Base-by-base conservation (phyloP, 2,888 invertebrate genomes). In the Scaptomyza caliginosa region DNA sequence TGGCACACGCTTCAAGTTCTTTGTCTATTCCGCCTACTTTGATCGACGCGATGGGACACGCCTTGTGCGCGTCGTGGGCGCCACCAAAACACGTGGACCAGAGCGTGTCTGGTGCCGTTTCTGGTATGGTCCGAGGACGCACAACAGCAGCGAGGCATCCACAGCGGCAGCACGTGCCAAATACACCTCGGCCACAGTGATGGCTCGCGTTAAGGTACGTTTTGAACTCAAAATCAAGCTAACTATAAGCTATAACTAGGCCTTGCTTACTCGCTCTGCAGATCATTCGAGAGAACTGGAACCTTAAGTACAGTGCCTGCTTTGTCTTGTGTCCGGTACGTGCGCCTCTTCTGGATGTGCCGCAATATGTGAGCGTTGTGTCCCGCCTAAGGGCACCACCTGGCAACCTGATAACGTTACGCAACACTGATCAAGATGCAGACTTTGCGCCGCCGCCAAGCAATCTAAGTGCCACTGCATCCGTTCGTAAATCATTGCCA, bases 241-340 rank as follows among this genome's bases (percentile, higher is more conserved):
- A 0, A 7, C 13, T 1, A 13, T 16, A 6, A n/a, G n/a, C n/a
- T n/a, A 6, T 24, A 6, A 3, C 1, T 11, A 6, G 11, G 1
- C 1, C 7, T 42, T 16, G 0, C 10, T 16, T 3, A 42, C n/a
- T 16, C 32, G 50, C 66, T 42, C 81, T 85, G 36, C 3, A 94
- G 95, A 94, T 96, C 3, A 97, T 98, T 60, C 93, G 97, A 19
- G 98, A 98, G 90, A 97, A 98, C 90, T 98, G 98, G 98, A 97
- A 96, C 90, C 92, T 98, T 23, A 96, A 96, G 89, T 98, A 96
- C 92, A 97, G 96, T 89, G 98, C 98, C 7, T 96, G 96, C 83
- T 98, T 97, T 90, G 94, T 98, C 23, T 92, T 97, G 67, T 98
- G 97, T 82, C 94, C 96, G 7, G 92, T 97, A 60, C 93, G 94